Evolutionary conservation across 2,113 vertebrate genomes (phyloP), one percentile per base, ranked within the genome.

Genomic region (Carassius gibelio): DNA sequence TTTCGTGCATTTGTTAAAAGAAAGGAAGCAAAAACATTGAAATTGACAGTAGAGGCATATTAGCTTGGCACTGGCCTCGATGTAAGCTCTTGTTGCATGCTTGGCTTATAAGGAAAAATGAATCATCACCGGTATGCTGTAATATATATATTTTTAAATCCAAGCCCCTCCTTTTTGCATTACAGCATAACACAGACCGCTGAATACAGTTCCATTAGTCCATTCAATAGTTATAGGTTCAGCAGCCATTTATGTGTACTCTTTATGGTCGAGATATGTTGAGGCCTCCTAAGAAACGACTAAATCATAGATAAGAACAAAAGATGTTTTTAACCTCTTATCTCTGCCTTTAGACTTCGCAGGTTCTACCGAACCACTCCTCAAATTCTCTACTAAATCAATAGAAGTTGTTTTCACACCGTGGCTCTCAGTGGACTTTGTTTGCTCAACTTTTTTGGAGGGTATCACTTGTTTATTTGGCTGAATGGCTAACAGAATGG

Each of bases 301-400:
- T 42, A 64, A 80, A 45, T 80, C 19, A 80, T 45, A 15, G 57
- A 38, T 62, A 26, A 81, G 64, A 61, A 62, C 38, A 26, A 42
- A 48, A 45, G 6, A 66, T 0, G 17, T 13, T 30, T 30, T 68
- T 17, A 14, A 14, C 23, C 21, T 79, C 57, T 52, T 30, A 81
- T 69, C 45, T 68, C 45, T 3, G n/a, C 38, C 4, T 66, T 48
- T 66, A 30, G 62, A 68, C 42, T 68, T 81, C 34, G 8, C 59
- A 50, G n/a, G 2, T 50, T 19, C 14, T 81, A 68, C 38, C 11
- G n/a, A 19, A 15, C 36, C 42, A 3, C 78, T 81, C 79, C 78
- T 81, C 15, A 68, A 81, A 68, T 81, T 81, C 79, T 26, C 50
- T 26, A 21, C 8, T 68, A 50, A 81, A 81, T 68, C 79, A 69